Evolutionary conservation across 2,797 vertebrate genomes (phyloP), one percentile per base, ranked within the genome.

Genomic region (Catostomus latipinnis): DNA sequence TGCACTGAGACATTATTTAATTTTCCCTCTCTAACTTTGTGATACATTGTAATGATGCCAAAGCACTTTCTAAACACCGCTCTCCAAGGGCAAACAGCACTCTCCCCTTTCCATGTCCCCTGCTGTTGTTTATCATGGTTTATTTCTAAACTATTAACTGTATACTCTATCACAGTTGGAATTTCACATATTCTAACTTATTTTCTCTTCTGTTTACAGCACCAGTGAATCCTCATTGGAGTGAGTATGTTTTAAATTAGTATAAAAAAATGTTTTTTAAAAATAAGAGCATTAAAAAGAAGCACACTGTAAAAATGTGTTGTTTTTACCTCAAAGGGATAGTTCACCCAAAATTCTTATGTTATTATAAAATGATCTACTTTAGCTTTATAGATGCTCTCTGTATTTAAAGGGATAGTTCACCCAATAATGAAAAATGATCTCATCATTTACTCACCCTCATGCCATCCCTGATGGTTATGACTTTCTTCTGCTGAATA

Each of bases 161-260:
- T 57, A 78, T 34, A 58, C 14, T 43, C 66, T 43, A 22, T 11
- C 22, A 45, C 53, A 43, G 62, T 34, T 34, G n/a, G 4, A 57
- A 13, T 76, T 34, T 78, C 8, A 43, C 13, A 16, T 78, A 53
- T 77, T 61, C 34, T 74, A 75, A 65, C 43, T 18, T 34, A 63
- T 48, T 83, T 83, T 81, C 56, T 85, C 62, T 72, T 81, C 48
- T 81, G 7, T 83, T 86, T 93, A 10, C 87, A 96, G 95, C 94
- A 89, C 95, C 95, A 14, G 94, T 95, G 84, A 96, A 95, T 89
- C 95, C 95, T 74, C 94, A 94, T 74, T 92, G 96, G 85, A 93
- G 95, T 96, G 90, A 96, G 95, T 96, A 94, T 87, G 71, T 73
- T 66, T 61, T 66, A 1, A 70, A 62, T 63, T 8, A n/a, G 61